Base-by-base conservation (phyloP, 1,140 invertebrate species). In the Subanguina moxae region DNA sequence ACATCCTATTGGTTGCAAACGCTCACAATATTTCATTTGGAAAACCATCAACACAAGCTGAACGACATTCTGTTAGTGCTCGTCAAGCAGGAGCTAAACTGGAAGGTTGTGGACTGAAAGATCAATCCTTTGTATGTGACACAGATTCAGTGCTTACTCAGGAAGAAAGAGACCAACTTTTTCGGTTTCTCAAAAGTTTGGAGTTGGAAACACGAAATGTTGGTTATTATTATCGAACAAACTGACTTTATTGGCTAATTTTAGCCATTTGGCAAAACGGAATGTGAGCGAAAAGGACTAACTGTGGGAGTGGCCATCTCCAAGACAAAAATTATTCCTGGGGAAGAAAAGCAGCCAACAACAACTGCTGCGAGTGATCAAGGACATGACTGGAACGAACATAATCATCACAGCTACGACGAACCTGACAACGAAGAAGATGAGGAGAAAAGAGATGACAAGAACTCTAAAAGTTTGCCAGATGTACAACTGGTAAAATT, bases 291-390 rank as follows among this genome's bases (percentile, higher is more conserved):
- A 19, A 52, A 52, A 52, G 48, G 48, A 7, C 48, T 52, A 15
- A 52, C 48, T 52, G 23, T 52, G 8, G 48, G 48, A 19, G 23
- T 52, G n/a, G 48, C 48, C 48, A 52, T 52, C 48, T 52, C 48
- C 17, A 52, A 52, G 15, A 52, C 48, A 7, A 19, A 19, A 19
- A 52, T 52, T 21, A 21, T 15, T 52, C 48, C 23, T 19, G n/a
- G 11, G 43, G 15, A 52, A 52, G 48, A 3, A 38, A 11, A 38
- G 32, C 32, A 38, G 32, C 3, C 32, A 38, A 11, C 32, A 3
- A 38, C 32, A 5, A 11, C 32, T 38, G 32, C 3, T 5, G 32
- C 32, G n/a, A 38, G 32, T 38, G 11, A 38, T 38, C 32, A 38
- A 5, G 32, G 32, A 38, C 32, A 38, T 38, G 32, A 38, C 32